Percentiles rank a stretch among this genome's conserved stretches.
These are phyloP conservation scores for Columbina picui DNA, from an alignment of 2,113 vertebrate genomes.

Conservation along the genomic window DNA sequence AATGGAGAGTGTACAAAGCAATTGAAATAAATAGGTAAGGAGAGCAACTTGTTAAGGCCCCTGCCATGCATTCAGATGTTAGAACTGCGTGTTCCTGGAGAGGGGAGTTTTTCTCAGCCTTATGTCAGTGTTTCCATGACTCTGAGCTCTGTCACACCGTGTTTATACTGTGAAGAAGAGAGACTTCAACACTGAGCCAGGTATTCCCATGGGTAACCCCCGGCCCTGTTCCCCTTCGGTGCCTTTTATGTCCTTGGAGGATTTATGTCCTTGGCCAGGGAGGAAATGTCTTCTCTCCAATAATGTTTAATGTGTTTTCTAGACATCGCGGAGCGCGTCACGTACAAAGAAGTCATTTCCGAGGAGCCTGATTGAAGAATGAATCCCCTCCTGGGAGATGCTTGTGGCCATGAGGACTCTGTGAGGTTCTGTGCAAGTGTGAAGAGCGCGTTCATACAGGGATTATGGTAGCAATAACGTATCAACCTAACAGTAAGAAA, in stretches of 20 bases:
- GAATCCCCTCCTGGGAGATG: not conserved
- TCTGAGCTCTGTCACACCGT: not conserved
- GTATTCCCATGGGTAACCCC: not conserved
- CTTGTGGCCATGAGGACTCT: not conserved
- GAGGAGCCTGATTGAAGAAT: not conserved
- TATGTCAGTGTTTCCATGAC: not conserved
- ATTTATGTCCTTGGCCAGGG: not conserved
- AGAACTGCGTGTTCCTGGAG: not conserved
- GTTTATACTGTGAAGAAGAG: not conserved
- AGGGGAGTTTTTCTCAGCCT: not conserved
- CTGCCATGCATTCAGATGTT: not conserved
- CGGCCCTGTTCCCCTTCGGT: not conserved
- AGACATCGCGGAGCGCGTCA: not conserved
- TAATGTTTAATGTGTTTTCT: not conserved
- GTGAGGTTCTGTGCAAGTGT: not conserved
- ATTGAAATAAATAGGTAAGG: not conserved
- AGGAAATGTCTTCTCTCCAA: not conserved
- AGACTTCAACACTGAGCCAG: not conserved
- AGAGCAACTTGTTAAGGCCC: not conserved
- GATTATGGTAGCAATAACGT: fast-evolving
- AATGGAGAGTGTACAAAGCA: not conserved
- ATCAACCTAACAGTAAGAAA: not conserved
- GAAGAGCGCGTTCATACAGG: not conserved
- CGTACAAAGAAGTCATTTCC: not conserved
- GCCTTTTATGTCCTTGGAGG: not conserved